Evolutionary conservation across 92 coral and sea anemone genomes (phyloP).

Genomic region (Muricea muricata): DNA sequence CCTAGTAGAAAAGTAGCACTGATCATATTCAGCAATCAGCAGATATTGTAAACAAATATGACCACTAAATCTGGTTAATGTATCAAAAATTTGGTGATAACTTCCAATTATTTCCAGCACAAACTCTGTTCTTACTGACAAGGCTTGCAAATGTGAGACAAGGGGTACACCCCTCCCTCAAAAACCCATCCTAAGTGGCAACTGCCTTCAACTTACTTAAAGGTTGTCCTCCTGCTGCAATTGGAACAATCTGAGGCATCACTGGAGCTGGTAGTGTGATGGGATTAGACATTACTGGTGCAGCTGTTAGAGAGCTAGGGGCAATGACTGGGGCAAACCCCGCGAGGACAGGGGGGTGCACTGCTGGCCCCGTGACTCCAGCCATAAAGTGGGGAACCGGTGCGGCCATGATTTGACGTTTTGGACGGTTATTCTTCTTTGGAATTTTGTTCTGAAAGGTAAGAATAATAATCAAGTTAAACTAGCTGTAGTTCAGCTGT

Average conservation of each 20-base stretch:
- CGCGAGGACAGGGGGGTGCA: conserved; percentile 26
- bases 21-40: too few species aligned
- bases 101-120: too few species aligned
- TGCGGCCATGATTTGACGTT: conserved; percentile 22
- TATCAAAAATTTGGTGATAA: too few species aligned
- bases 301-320: not conserved
- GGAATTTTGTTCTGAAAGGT: conserved; percentile 41
- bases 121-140: too few species aligned
- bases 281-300: conserved; percentile 23
- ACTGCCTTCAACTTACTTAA: conserved; percentile 25
- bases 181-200: too few species aligned
- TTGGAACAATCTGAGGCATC: conserved; percentile 12
- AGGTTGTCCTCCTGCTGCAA: conserved; percentile 12
- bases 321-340: conserved; percentile 18
- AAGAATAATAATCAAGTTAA: not conserved
- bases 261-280: not conserved
- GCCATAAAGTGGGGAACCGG: conserved; percentile 26
- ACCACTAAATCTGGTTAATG: too few species aligned
- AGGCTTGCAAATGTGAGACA: too few species aligned
- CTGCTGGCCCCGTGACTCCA: not conserved
- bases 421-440: conserved; percentile 9
- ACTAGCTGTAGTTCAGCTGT: too few species aligned
- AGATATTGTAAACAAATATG: too few species aligned
- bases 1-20: too few species aligned
- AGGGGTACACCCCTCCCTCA: too few species aligned